A percentile compares a stretch with the other conserved stretches of the same genome.
These are phyloP conservation scores for Ceyx melanurus DNA, from an alignment of 2,113 vertebrate genomes.

Conservation along the genomic window DNA sequence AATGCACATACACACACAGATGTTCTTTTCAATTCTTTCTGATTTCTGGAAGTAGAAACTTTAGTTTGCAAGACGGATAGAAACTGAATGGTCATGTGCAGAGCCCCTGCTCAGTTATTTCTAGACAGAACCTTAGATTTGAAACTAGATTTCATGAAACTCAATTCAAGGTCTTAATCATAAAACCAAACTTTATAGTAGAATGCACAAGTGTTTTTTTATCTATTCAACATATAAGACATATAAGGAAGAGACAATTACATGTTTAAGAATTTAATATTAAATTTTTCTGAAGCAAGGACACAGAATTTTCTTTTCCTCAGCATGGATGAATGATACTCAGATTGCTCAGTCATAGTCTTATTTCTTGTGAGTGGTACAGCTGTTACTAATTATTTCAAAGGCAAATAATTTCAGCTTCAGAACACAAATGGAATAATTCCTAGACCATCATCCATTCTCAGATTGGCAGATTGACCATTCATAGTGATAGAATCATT, in stretches of 20 bases:
- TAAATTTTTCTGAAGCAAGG: background rate
- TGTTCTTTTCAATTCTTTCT: background rate
- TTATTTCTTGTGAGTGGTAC: background rate
- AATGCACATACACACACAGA: background rate
- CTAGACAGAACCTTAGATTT: background rate
- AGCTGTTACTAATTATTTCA: background rate
- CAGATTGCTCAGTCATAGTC: background rate
- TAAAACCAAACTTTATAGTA: background rate
- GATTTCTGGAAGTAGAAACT: background rate
- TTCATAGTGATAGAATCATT: background rate
- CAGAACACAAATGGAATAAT: background rate
- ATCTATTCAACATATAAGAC: background rate
- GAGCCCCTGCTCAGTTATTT: background rate
- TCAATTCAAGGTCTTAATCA: background rate
- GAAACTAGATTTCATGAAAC: background rate
- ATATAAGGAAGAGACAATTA: background rate
- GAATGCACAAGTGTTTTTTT: background rate
- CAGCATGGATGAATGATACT: background rate
- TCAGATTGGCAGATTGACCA: background rate
- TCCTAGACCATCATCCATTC: background rate
- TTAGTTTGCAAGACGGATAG: background rate
- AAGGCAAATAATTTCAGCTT: background rate
- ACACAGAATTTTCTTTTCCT: background rate
- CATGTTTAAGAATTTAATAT: background rate
- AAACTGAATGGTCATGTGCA: background rate